Evolutionary conservation across 2,888 invertebrate genomes (phyloP).

Genomic region (Trachelus iudaicus): DNA sequence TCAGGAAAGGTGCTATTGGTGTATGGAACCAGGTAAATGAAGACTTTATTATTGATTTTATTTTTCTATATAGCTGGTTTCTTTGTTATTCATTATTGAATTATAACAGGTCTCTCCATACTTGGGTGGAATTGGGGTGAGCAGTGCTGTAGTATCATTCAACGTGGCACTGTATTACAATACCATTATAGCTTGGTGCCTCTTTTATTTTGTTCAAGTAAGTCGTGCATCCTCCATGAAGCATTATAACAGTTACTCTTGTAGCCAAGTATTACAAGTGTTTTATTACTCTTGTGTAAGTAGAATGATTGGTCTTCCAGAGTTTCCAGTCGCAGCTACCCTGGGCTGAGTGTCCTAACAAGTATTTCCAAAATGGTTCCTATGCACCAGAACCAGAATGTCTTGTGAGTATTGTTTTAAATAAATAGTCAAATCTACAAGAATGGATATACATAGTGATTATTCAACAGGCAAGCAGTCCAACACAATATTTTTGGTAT

Average conservation of each 20-base stretch:
- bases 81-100: neutral
- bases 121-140: conserved; percentile 89
- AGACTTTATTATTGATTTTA: neutral
- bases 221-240: conserved; percentile 21
- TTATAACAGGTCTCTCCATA: conserved; percentile 78
- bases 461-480: conserved; percentile 78
- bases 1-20: conserved; percentile 93
- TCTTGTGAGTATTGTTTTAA: conserved; percentile 70
- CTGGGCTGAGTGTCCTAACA: conserved; percentile 91
- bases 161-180: conserved; percentile 97
- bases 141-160: conserved; percentile 95
- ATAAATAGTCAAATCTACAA: neutral
- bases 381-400: conserved; percentile 85
- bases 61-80: neutral
- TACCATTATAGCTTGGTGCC: conserved; percentile 97
- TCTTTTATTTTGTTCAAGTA: conserved; percentile 90
- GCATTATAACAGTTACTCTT: neutral
- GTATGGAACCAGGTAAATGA: conserved; percentile 87
- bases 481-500: conserved; percentile 97
- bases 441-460: neutral
- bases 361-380: conserved; percentile 82
- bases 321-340: conserved; percentile 93
- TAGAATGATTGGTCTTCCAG: conserved; percentile 48
- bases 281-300: neutral
- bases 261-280: neutral